Evolutionary conservation across 2,113 vertebrate species (phyloP), one percentile per base, ranked within the genome.

Genomic region (Psittacara wagleri): DNA sequence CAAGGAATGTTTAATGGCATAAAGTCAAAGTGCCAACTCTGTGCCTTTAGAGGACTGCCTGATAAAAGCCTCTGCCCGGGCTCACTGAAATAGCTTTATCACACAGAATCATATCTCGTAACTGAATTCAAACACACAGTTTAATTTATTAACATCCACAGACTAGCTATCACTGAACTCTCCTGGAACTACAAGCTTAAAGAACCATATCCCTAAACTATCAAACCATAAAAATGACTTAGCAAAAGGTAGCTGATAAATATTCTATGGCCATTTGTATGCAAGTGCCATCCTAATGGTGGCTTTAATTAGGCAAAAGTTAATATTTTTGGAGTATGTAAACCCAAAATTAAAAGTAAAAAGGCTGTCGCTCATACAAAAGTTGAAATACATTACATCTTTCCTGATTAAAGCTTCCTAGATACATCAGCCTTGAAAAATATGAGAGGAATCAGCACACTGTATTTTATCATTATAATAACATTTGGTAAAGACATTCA

Each of bases 101-200:
- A 59, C 72, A 64, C 14, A 59, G 55, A n/a, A 59, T 35, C 22
- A 35, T 35, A n/a, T 86, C 76, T 83, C 80, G 80, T 44, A 83
- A 78, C 41, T 68, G 68, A 94, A 94, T 91, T 86, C 61, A 86
- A 97, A 83, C 61, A 90, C 37, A 55, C 13, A 78, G 76, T 68
- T 88, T 92, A 94, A 95, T 95, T 93, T 94, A 88, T 91, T 84
- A 97, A 82, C 77, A 94, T 79, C 64, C 51, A 77, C 61, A 91
- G 79, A 90, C 3, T 5, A 84, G 44, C 51, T 81, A 78, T 64
- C 69, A 83, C 46, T 64, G 64, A 94, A 75, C 17, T 83, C 41
- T 93, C 59, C 68, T 80, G 31, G 51, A 95, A 75, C 48, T 69
- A 83, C 51, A 93, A 62, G 61, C 41, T 73, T 86, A 46, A 80